Evolutionary conservation across 2,888 invertebrate species (phyloP), one percentile per base, ranked within the genome.

Genomic region (Gerris lacustris): DNA sequence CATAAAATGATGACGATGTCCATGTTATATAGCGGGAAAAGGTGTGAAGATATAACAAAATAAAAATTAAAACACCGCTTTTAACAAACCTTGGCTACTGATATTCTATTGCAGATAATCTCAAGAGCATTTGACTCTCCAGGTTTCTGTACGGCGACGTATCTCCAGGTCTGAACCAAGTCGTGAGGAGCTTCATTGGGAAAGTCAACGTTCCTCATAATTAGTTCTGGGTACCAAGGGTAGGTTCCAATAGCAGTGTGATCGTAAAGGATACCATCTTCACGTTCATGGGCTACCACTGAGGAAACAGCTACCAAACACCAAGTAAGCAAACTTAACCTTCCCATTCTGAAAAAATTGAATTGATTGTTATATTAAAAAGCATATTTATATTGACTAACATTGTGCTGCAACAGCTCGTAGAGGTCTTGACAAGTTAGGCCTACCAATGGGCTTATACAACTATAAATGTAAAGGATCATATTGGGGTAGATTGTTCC

Each of bases 131-230:
- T 17, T 31, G 18, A 7, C 17, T 64, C 64, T 6, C 17, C 64
- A 18, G 9, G 11, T 55, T 31, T 64, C 31, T 31, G 2, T 9
- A 64, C 9, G 18, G 64, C 64, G 2, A 64, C 64, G 7, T 17
- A 64, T 9, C 64, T n/a, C 64, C 64, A 64, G 18, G 64, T 64
- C 64, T 64, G 64, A 9, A 64, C 64, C 18, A 64, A 18, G 4
- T 64, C 18, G 6, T 64, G 64, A 31, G 64, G 64, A 18, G 64
- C 64, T 31, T 31, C 15, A 18, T 64, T 31, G 9, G 64, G 64
- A 31, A n/a, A 64, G 64, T 64, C 64, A 5, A n/a, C 15, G 5
- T 31, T 64, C 64, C 17, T 64, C 64, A 64, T 64, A 5, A 9
- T 7, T 9, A 7, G 17, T 11, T 7, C 2, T 18, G 64, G 31